Conservation (phyloP, 2,797 vertebrate genomes). For the Arrhamphus sclerolepis region DNA sequence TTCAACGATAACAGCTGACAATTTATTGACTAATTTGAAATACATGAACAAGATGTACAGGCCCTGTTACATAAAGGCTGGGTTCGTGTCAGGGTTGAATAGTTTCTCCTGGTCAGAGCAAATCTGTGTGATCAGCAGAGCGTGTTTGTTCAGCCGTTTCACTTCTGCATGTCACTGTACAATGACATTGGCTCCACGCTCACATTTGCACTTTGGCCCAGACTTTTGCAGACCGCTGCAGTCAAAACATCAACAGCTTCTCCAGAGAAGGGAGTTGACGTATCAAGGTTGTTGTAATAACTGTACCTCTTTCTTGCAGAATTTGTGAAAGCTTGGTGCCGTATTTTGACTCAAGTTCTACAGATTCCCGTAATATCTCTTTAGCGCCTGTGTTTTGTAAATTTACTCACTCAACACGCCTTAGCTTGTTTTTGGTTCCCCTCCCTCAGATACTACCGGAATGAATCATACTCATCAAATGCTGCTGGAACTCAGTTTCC, state of each 20-base stretch:
- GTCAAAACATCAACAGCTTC: not conserved
- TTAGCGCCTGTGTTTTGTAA: constrained; percentile 57
- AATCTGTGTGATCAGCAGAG: constrained; percentile 6
- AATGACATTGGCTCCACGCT: constrained; percentile 27
- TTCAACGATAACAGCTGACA: constrained; percentile 10
- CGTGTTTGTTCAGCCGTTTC: constrained; percentile 51
- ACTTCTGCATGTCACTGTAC: constrained; percentile 30
- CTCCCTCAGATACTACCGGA: constrained; percentile 45
- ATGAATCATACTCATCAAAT: constrained; percentile 29
- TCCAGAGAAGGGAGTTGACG: no score
- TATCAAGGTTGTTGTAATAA: constrained; percentile 52
- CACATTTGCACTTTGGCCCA: constrained; percentile 8
- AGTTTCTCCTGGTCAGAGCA: constrained; percentile 1
- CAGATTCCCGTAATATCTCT: constrained; percentile 79
- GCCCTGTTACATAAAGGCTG: constrained; percentile 29
- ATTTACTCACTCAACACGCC: constrained; percentile 29
- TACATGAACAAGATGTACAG: not conserved
- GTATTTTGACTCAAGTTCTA: constrained; percentile 74
- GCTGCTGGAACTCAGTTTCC: constrained; percentile 44
- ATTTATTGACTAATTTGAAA: constrained; percentile 17
- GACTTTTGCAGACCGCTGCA: not conserved
- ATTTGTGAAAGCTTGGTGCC: constrained; percentile 79
- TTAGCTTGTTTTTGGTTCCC: constrained; percentile 32
- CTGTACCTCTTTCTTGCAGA: constrained; percentile 81
- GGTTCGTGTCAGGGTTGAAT: not conserved